Percentiles rank a stretch among this genome's conserved stretches.
phyloP scores from a whole-genome alignment of 2,113 vertebrate genomes.

The Sander lucioperca region DNA sequence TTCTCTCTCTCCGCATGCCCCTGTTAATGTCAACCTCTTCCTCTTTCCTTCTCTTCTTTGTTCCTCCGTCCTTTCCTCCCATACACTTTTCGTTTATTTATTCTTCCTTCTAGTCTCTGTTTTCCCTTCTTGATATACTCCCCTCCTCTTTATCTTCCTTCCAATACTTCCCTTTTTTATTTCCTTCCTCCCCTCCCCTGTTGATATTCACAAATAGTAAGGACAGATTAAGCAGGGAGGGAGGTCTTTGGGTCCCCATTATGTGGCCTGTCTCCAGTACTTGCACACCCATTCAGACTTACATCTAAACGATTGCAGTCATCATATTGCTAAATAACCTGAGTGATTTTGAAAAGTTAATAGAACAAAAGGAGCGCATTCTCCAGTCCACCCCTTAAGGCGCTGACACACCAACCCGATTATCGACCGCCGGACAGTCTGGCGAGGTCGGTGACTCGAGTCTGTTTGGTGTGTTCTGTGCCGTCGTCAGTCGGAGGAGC shows the following conservation, averaged over 20 bases:
- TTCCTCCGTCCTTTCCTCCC: background rate
- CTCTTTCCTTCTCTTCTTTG: background rate
- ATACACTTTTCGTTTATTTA: background rate
- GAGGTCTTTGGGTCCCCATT: background rate
- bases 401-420: too few species aligned
- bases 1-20: constrained; percentile 11
- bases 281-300: background rate
- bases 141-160: too few species aligned
- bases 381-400: background rate
- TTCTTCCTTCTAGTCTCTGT: background rate
- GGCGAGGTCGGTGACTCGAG: too few species aligned
- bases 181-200: background rate
- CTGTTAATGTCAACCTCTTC: constrained; percentile 25
- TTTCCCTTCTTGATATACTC: background rate
- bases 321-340: background rate
- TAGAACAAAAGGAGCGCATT: background rate
- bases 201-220: constrained; percentile 12
- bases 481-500: too few species aligned
- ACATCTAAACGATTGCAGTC: background rate
- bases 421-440: too few species aligned
- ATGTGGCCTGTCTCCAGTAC: background rate
- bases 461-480: too few species aligned
- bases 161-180: too few species aligned
- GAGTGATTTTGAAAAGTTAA: background rate
- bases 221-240: constrained; percentile 1